Evolutionary conservation across 1,140 invertebrate genomes (phyloP), one percentile per base, ranked within the genome.

Genomic region (Solenopsis invicta): DNA sequence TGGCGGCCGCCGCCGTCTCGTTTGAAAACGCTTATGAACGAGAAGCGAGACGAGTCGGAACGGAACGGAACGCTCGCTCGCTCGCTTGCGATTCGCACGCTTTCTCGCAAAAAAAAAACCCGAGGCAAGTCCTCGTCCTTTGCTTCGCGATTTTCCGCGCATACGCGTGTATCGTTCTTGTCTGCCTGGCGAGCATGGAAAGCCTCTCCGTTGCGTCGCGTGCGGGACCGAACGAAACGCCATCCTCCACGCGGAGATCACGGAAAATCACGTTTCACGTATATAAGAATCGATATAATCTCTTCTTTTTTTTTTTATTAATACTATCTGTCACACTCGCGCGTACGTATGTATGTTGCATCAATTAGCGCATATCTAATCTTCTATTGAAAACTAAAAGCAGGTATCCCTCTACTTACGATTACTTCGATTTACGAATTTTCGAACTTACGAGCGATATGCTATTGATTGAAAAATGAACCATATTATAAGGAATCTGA

Each of bases 71-170:
- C 50, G 13, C 61, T 69, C 59, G 41, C 29, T 50, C 13, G 13
- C 67, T 84, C 9, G 34, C 29, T 41, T 10, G 34, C 12, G 24
- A 12, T 69, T 52, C 72, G 59, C 75, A 75, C 67, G 84, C 75
- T 71, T 52, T 69, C 56, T 71, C 82, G 48, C 6, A 61, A 88
- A 74, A 67, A 88, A 74, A 74, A 67, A 88, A 74, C 45, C 71
- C 48, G 6, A 66, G 37, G 74, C 54, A 62, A 84, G 66, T 66
- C n/a, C 41, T 34, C 34, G 18, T 76, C 16, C 48, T 41, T 85
- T 48, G 82, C 41, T 85, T 85, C 37, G 16, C 48, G 45, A 75
- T 84, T 84, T 84, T 82, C 67, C 34, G 50, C 21, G 6, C 16
- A 9, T 59, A 72, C 37, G 24, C 67, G 12, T 21, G 24, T n/a